A percentile compares a stretch with the other conserved stretches of the same genome.
phyloP scores from a whole-genome alignment of 2,797 vertebrate species.

The Rhinophrynus dorsalis region DNA sequence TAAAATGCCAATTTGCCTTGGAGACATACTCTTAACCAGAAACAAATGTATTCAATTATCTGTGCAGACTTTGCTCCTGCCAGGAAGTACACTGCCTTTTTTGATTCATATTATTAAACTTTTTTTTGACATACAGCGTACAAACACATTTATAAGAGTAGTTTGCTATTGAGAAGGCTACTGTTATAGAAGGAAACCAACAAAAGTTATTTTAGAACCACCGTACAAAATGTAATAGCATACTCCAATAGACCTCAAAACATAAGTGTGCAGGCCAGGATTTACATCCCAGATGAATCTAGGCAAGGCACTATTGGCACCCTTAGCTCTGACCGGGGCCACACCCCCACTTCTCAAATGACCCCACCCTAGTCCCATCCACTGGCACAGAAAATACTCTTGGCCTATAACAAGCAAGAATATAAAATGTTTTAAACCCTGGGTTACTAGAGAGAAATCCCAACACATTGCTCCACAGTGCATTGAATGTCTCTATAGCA shows the following conservation, averaged over 20 bases:
- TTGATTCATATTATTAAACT: slow-evolving; percentile 42
- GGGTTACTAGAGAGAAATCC: too few species aligned
- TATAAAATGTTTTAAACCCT: too few species aligned
- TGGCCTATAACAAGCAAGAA: too few species aligned
- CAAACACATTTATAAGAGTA: slow-evolving; percentile 39
- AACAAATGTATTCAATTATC: slow-evolving; percentile 44
- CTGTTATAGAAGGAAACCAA: slow-evolving; percentile 8
- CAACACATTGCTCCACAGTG: too few species aligned
- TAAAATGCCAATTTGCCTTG: slow-evolving; percentile 47
- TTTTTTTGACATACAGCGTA: slow-evolving; percentile 38
- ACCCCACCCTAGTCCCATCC: too few species aligned
- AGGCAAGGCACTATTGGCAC: too few species aligned
- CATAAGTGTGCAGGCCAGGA: too few species aligned
- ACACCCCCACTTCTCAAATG: too few species aligned
- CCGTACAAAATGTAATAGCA: not conserved
- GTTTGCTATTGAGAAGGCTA: slow-evolving; percentile 8
- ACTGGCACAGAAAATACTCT: too few species aligned
- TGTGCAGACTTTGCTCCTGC: slow-evolving; percentile 33
- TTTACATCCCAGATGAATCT: too few species aligned
- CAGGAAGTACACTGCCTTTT: slow-evolving; percentile 29
- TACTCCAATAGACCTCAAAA: not conserved
- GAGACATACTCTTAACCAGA: slow-evolving; percentile 40
- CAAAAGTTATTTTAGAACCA: slow-evolving; percentile 1
- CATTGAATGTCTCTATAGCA: too few species aligned
- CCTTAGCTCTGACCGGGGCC: too few species aligned